Conservation (phyloP, 2,797 vertebrate genomes). For the Champsocephalus gunnari region DNA sequence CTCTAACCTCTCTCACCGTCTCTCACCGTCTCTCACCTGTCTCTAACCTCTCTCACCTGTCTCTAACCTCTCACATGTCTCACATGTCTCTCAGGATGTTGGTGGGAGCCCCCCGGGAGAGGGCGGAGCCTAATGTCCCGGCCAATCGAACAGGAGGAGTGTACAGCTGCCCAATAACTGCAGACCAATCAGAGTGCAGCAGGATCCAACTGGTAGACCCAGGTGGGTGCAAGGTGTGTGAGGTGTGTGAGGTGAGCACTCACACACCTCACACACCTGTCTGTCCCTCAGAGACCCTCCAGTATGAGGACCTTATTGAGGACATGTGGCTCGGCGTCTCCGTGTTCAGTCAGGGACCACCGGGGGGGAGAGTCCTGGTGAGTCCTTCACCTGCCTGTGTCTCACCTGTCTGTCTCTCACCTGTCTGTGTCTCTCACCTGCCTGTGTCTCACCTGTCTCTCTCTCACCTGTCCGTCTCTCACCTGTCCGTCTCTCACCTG, state of each 20-base stretch:
- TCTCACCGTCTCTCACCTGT: too few species aligned
- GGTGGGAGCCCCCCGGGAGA: conserved; percentile 90
- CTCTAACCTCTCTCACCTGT: too few species aligned
- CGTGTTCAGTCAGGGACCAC: conserved; percentile 88
- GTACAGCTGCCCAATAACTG: conserved; percentile 89
- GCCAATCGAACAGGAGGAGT: conserved; percentile 90
- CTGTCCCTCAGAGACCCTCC: conserved; percentile 52
- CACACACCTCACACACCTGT: neutral
- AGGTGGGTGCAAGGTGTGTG: conserved; percentile 73
- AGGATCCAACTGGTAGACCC: conserved; percentile 85
- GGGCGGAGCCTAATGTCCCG: conserved; percentile 68
- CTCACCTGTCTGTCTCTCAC: too few species aligned
- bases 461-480: too few species aligned
- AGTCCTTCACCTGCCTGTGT: conserved; percentile 34
- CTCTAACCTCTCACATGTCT: too few species aligned
- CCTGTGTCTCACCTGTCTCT: too few species aligned
- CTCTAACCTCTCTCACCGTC: too few species aligned
- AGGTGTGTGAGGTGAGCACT: neutral
- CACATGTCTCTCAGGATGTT: conserved; percentile 82
- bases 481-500: neutral
- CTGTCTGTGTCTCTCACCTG: neutral
- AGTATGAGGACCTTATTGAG: conserved; percentile 82
- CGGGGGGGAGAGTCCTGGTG: conserved; percentile 90
- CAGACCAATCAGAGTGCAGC: conserved; percentile 83
- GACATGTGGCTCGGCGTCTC: conserved; percentile 96